Base-by-base conservation (phyloP, 2,888 invertebrate genomes). In the Oscheius onirici region DNA sequence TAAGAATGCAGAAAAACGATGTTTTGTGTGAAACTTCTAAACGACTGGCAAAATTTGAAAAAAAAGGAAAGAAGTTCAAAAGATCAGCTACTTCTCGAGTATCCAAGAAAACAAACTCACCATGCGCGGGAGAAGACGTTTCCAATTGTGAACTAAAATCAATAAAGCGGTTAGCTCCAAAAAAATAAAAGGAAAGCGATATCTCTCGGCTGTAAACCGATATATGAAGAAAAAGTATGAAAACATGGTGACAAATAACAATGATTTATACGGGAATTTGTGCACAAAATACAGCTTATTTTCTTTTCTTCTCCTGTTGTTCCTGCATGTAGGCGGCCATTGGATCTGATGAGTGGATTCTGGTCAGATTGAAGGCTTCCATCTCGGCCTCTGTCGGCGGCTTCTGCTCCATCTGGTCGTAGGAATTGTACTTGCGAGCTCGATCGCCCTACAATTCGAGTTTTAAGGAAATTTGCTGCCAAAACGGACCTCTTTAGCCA, bases 371-470 rank as follows among this genome's bases (percentile, higher is more conserved):
- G 46, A 71, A 78, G 1, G 77, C 79, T 49, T 78, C 77, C 57
- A 74, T 57, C 88, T 97, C 95, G 77, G 94, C 94, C 73, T 94
- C 93, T 0, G 94, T 93, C 0, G 95, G 95, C 73, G 77, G 74
- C 82, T 93, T 93, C 8, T 17, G 10, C 17, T 63, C 63, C 0
- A 92, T 92, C 49, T 89, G 88, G 74, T 88, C 88, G 88, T 88
- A 89, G 85, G 94, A 95, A 89, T 97, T 96, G 89, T 95, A 99
- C 0, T 94, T 92, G 2, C 97, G 91, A 85, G 95, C 95, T 17
- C 96, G 91, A 86, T 97, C 97, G 88, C 71, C 93, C 84, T 83
- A 52, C 61, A 83, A 70, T 26, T 22, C n/a, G n/a, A n/a, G n/a
- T n/a, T n/a, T n/a, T n/a, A n/a, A 34, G 5, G 8, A 49, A 40